Conservation (phyloP, 1,140 invertebrate species). For the Eurosta solidaginis region DNA sequence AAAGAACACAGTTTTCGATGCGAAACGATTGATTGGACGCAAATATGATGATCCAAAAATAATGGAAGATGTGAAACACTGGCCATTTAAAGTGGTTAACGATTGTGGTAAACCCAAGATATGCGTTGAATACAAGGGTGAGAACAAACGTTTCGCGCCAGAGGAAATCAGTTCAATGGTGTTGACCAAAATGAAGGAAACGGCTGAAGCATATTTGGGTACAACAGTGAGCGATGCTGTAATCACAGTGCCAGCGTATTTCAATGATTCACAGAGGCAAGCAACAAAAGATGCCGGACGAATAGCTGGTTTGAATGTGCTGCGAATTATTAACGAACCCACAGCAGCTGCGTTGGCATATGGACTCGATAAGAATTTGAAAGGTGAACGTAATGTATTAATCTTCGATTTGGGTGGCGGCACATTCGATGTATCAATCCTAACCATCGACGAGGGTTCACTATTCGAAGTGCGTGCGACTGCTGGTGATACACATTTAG, state of each 20-base stretch:
- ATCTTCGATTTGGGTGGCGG: conserved; percentile 15
- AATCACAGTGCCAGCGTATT: conserved; percentile 68
- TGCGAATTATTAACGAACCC: conserved; percentile 64
- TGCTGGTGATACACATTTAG: conserved; percentile 67
- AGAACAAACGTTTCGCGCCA: conserved; percentile 73
- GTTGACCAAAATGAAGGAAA: conserved; percentile 80
- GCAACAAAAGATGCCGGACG: conserved; percentile 70
- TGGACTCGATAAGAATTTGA: conserved; percentile 68
- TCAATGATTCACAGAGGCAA: conserved; percentile 70
- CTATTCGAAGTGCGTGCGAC: conserved; percentile 78
- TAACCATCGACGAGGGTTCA: conserved; percentile 68
- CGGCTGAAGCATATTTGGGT: conserved; percentile 77
- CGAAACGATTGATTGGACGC: conserved; percentile 70
- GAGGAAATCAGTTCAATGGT: conserved; percentile 82
- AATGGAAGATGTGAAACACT: conserved; percentile 76
- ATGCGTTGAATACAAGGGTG: conserved; percentile 74
- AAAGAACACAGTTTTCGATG: conserved; percentile 57
- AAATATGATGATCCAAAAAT: conserved; percentile 73
- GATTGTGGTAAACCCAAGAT: conserved; percentile 72
- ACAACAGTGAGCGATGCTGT: conserved; percentile 69
- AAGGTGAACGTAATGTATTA: conserved; percentile 10
- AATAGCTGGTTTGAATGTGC: conserved; percentile 72
- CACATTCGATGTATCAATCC: background rate
- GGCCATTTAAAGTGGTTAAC: conserved; percentile 74
- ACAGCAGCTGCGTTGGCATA: conserved; percentile 75